These are phyloP conservation scores for Gallinago paraguaiae DNA, from an alignment of 2,113 vertebrate species.

Conservation along the genomic window DNA sequence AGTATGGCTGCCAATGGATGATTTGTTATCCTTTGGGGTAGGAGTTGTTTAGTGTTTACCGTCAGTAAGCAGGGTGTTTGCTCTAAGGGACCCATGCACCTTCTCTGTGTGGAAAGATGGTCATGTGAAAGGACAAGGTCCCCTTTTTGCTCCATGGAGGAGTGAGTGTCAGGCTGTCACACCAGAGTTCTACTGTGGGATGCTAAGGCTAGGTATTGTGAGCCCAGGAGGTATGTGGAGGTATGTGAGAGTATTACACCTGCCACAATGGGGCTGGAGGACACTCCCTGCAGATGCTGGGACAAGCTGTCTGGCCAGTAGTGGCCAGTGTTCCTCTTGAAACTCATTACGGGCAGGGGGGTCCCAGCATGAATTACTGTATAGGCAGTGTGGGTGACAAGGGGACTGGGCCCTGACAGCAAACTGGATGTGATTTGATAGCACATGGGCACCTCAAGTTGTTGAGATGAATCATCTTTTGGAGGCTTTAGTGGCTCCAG, in stretches of 20 bases:
- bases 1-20: background rate
- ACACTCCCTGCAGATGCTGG: background rate
- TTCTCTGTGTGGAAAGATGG: background rate
- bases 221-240: background rate
- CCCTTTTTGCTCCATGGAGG: background rate
- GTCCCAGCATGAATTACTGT: background rate
- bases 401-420: background rate
- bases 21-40: background rate
- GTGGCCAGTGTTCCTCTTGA: background rate
- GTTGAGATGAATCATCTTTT: background rate
- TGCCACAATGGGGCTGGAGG: background rate
- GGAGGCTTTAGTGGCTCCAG: background rate
- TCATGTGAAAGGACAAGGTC: background rate
- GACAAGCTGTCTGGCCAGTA: background rate
- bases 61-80: background rate
- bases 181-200: background rate
- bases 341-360: accelerated
- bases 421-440: background rate
- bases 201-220: background rate
- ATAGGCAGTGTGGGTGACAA: background rate
- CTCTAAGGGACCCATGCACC: background rate
- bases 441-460: background rate
- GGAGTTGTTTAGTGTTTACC: background rate
- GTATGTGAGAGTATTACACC: background rate
- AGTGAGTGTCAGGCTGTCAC: accelerated